Conservation (phyloP, 2,113 vertebrate species). For the Catagonus wagneri region DNA sequence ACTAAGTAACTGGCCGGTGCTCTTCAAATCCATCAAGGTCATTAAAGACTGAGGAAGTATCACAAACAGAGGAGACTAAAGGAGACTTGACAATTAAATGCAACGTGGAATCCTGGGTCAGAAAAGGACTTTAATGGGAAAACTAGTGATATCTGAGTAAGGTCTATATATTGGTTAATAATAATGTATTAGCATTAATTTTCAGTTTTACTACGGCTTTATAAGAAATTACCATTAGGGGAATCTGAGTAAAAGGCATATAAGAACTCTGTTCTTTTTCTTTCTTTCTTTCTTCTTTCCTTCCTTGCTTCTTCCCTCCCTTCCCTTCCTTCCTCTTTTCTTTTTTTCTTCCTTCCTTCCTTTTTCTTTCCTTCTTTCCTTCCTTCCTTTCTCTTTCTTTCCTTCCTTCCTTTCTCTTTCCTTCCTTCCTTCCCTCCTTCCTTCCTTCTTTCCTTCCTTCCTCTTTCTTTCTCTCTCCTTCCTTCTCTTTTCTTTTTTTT, state of each 20-base stretch:
- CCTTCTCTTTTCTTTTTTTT: too few relatives aligned
- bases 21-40: neutral
- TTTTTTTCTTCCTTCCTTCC: too few relatives aligned
- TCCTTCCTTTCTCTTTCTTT: too few relatives aligned
- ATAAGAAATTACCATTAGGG: neutral
- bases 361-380: too few relatives aligned
- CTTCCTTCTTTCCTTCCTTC: too few relatives aligned
- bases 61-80: neutral
- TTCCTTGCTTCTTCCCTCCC: too few relatives aligned
- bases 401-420: too few relatives aligned
- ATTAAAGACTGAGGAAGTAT: neutral
- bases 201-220: neutral
- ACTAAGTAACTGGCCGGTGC: neutral
- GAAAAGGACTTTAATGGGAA: neutral
- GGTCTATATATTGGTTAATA: neutral
- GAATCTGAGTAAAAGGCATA: neutral
- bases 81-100: neutral
- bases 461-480: too few relatives aligned
- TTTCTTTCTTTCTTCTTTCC: too few relatives aligned
- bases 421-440: too few relatives aligned
- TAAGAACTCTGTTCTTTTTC: neutral
- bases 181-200: neutral
- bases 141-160: neutral
- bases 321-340: too few relatives aligned
- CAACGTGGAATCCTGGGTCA: neutral